Evolutionary conservation across 2,797 vertebrate species (phyloP), one percentile per base, ranked within the genome.

Genomic region (Pempheris klunzingeri): DNA sequence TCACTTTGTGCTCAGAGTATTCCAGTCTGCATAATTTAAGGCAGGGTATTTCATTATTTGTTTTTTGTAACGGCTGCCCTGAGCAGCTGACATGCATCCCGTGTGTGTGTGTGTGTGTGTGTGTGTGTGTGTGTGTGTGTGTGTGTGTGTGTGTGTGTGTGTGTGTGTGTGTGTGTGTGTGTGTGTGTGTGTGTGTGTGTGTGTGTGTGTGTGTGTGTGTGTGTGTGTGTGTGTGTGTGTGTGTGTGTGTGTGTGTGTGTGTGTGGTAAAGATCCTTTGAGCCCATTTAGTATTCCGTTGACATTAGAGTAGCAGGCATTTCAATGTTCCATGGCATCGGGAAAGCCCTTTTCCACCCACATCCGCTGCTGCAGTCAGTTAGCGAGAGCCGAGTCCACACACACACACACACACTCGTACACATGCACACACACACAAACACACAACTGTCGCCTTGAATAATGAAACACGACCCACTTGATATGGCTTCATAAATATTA

Each of bases 401-500:
- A 73, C 67, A 57, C 53, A 20, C 62, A 49, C 69, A n/a, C 41
- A 30, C 64, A 61, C 66, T 58, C 57, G 65, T 34, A 58, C 54
- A 36, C 70, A 58, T 67, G 64, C 67, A 50, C 28, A 46, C 47
- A 59, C 68, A 46, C 62, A 44, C 78, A 78, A 65, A 68, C 62
- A 52, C 82, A 70, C 59, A 79, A 80, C 76, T 65, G 71, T 78
- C 7, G 36, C 80, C 72, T 80, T 94, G 90, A 95, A 95, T 94
- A 95, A 95, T 93, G 92, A 90, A 93, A 93, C 89, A 79, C 77
- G 70, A 88, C 79, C 84, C 88, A 92, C 82, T 90, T 92, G 89
- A 92, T 93, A 92, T 91, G 90, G 86, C 93, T 93, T 94, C 77
- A 94, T 95, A 92, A 95, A 95, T 95, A 94, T 94, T 93, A 87